Percentiles rank a stretch among this genome's conserved stretches.
These are phyloP conservation scores for Colius striatus DNA, from an alignment of 2,113 vertebrate genomes.

Conservation along the genomic window DNA sequence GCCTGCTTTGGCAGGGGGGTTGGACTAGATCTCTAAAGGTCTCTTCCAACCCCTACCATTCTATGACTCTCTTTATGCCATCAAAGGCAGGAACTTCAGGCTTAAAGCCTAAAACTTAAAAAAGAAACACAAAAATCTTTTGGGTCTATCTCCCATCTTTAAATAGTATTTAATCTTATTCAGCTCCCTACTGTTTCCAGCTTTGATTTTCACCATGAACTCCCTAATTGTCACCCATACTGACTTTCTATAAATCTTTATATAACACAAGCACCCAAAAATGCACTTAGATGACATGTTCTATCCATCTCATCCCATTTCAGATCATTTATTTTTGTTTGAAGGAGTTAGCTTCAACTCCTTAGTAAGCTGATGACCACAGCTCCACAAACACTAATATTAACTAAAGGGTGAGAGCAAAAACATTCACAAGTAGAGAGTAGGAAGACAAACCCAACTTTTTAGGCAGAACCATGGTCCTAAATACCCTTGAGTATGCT, in stretches of 20 bases:
- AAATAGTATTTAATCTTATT: neutral
- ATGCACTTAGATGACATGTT: neutral
- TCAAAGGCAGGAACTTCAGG: neutral
- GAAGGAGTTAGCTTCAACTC: neutral
- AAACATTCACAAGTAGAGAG: neutral
- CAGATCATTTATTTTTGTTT: neutral
- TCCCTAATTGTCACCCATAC: neutral
- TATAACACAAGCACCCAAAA: neutral
- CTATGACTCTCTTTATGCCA: neutral
- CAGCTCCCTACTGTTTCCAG: neutral
- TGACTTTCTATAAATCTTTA: neutral
- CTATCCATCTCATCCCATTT: neutral
- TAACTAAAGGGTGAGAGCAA: neutral
- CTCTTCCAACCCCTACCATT: too few species aligned
- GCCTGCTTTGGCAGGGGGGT: too few species aligned
- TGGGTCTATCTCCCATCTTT: neutral
- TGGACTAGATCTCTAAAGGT: too few species aligned
- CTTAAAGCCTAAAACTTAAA: neutral
- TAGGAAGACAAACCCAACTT: fast-evolving
- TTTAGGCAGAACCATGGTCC: neutral
- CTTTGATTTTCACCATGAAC: neutral
- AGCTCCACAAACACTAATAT: neutral
- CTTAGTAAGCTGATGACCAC: neutral
- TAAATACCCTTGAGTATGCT: neutral
- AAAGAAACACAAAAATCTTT: neutral